Percentiles rank a stretch among this genome's conserved stretches.
phyloP scores from a whole-genome alignment of 2,113 vertebrate genomes.

The Macquaria australasica region DNA sequence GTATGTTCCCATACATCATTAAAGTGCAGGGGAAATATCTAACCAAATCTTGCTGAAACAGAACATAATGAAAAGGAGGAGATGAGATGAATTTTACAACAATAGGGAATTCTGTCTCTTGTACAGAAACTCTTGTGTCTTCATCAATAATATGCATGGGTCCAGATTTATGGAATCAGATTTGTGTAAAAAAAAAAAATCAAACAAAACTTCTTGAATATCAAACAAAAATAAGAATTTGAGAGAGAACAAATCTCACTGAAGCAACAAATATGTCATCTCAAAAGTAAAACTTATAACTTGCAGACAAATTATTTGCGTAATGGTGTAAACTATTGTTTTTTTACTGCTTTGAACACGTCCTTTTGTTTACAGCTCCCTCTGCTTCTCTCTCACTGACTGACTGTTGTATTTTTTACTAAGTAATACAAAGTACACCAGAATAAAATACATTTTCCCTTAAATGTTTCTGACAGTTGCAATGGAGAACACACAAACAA shows the following conservation, averaged over 20 bases:
- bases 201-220: too few species aligned
- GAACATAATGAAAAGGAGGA: not conserved
- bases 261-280: too few species aligned
- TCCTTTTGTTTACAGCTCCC: too few species aligned
- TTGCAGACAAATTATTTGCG: too few species aligned
- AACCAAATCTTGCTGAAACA: slow-evolving; percentile 1
- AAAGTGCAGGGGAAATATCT: slow-evolving; percentile 5
- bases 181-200: too few species aligned
- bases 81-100: not conserved
- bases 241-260: too few species aligned
- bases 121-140: not conserved
- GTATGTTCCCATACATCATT: slow-evolving; percentile 27
- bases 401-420: not conserved
- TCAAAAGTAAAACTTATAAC: too few species aligned
- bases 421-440: not conserved
- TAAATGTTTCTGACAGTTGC: slow-evolving; percentile 8
- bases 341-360: too few species aligned
- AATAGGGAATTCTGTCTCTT: not conserved
- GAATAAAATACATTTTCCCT: not conserved
- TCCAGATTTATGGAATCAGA: not conserved
- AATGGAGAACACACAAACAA: not conserved
- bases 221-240: too few species aligned
- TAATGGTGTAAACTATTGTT: too few species aligned
- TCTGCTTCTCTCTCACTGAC: too few species aligned
- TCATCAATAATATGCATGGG: not conserved